Evolutionary conservation across 1,140 invertebrate species (phyloP).

Genomic region (Penaeus vannamei): DNA sequence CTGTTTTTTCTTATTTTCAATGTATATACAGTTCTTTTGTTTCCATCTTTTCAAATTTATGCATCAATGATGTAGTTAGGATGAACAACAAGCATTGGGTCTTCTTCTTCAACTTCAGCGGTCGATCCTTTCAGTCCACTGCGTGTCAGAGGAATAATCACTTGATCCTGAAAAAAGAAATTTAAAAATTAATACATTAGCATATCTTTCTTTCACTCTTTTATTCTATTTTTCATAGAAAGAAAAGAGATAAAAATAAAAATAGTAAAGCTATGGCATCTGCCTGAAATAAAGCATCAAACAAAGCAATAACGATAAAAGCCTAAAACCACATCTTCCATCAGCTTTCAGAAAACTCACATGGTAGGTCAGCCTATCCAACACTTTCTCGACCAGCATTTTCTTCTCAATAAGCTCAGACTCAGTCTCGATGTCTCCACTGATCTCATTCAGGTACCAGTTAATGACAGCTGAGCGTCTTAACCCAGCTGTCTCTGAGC

Average conservation of each 20-base stretch:
- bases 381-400: constrained; percentile 93
- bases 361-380: constrained; percentile 92
- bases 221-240: not conserved
- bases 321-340: too few species aligned
- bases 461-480: constrained; percentile 87
- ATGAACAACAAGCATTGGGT: constrained; percentile 93
- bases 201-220: not conserved
- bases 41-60: constrained; percentile 1
- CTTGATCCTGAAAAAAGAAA: constrained; percentile 81
- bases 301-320: too few species aligned
- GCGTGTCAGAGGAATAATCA: constrained; percentile 89
- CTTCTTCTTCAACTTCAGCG: constrained; percentile 79
- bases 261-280: too few species aligned
- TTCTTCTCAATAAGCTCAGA: constrained; percentile 92
- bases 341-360: constrained; percentile 41
- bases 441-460: constrained; percentile 95
- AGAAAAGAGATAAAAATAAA: too few species aligned
- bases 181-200: constrained; percentile 69
- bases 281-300: too few species aligned
- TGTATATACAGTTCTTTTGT: not conserved
- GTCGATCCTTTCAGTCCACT: constrained; percentile 76
- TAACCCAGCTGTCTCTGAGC: constrained; percentile 71
- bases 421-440: constrained; percentile 90
- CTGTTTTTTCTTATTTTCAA: not conserved
- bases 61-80: constrained; percentile 92